Percentiles rank a stretch among this genome's conserved stretches.
These are phyloP conservation scores for Papilio gigon DNA, from an alignment of 2,888 invertebrate genomes.

Conservation along the genomic window DNA sequence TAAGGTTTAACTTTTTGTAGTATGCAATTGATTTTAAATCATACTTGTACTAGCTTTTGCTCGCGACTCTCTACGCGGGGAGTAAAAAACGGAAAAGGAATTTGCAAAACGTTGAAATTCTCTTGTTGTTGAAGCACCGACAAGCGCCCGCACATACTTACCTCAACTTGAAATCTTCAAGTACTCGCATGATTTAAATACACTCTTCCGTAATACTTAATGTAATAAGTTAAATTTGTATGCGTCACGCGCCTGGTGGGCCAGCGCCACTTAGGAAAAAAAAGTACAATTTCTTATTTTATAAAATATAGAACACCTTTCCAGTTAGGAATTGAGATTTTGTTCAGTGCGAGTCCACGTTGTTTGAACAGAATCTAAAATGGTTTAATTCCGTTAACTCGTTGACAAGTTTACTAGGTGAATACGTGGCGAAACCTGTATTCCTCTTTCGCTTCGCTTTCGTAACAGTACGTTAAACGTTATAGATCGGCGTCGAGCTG, in stretches of 20 bases:
- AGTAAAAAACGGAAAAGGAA: too few relatives aligned
- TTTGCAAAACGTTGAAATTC: not conserved
- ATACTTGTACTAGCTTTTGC: too few relatives aligned
- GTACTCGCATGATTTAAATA: not conserved
- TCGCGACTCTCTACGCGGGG: too few relatives aligned
- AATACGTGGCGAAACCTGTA: not conserved
- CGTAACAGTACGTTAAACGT: not conserved
- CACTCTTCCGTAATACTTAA: not conserved
- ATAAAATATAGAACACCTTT: not conserved
- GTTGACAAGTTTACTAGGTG: too few relatives aligned
- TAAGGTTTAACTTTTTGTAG: too few relatives aligned
- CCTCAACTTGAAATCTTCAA: too few relatives aligned
- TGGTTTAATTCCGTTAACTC: too few relatives aligned
- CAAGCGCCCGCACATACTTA: too few relatives aligned
- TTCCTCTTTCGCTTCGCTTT: not conserved
- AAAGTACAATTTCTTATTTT: not conserved
- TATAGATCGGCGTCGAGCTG: not conserved
- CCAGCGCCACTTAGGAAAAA: not conserved
- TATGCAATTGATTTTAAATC: too few relatives aligned
- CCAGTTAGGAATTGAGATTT: not conserved
- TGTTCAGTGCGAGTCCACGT: too few relatives aligned
- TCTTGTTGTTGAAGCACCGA: not conserved
- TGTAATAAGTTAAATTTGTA: slow-evolving; percentile 31
- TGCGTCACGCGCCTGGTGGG: slow-evolving; percentile 5
- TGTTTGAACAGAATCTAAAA: too few relatives aligned